Base-by-base conservation (phyloP, 1,140 invertebrate species). In the Hylaeus volcanicus region DNA sequence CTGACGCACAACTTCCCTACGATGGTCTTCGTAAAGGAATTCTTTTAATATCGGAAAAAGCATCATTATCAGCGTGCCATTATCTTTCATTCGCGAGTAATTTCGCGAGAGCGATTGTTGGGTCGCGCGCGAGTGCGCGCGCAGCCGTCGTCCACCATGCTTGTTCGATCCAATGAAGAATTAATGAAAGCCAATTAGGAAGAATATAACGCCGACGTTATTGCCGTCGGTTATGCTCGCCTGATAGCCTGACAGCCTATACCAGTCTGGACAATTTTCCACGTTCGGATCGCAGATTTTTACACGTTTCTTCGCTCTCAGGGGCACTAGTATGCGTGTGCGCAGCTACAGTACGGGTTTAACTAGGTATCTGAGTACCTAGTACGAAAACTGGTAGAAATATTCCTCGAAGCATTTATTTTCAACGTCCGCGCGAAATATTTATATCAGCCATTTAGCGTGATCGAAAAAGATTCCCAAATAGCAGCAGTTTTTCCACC, bases 151-250 rank as follows among this genome's bases (percentile, higher is more conserved):
- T 71, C 68, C 66, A 48, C 84, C 86, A 79, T 82, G 63, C 68
- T 79, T 48, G 64, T 43, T 74, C 82, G 74, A 77, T 76, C 77
- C 81, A 84, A 87, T 88, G 85, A 82, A 89, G 86, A 87, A 88
- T 90, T 88, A 90, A 91, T 79, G 85, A 84, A 82, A 61, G 82
- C 80, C 88, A 86, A 91, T 90, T 90, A 90, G 82, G 81, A 83
- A 76, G 78, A 85, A 84, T 86, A 41, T 39, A 86, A 86, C 82
- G 81, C 72, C 82, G 82, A 79, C 74, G 79, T 90, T 89, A 90
- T 90, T 90, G 89, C 85, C 26, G 26, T 26, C 26, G 26, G 26
- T 26, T 26, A 26, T 26, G 26, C 26, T 26, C 26, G 26, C 26
- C 26, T 26, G 26, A 26, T 26, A 26, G 26, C 26, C 26, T 26